Percentiles rank a stretch among this genome's conserved stretches.
These are phyloP conservation scores for Sebastes taczanowskii DNA, from an alignment of 2,797 vertebrate genomes.

Conservation along the genomic window DNA sequence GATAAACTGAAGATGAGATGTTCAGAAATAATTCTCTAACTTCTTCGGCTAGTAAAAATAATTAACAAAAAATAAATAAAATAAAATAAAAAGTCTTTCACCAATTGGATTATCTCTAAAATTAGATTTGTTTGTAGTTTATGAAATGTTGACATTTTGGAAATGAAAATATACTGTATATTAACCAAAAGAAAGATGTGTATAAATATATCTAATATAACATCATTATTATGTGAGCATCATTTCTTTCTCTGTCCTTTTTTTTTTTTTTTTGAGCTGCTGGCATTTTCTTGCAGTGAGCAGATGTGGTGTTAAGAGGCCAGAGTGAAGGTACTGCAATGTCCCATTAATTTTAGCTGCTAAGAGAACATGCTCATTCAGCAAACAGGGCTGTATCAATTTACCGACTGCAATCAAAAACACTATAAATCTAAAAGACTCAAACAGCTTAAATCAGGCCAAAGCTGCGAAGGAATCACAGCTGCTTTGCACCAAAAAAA, in stretches of 20 bases:
- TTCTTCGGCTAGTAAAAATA: background rate
- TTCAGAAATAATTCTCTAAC: background rate
- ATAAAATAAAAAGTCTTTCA: too few species aligned
- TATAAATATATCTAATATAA: background rate
- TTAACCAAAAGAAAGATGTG: background rate
- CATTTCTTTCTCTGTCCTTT: background rate
- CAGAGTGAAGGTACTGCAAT: slow-evolving; percentile 3
- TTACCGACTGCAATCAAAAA: slow-evolving; percentile 14
- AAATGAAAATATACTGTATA: background rate
- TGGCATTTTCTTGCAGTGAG: slow-evolving; percentile 1
- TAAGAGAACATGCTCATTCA: slow-evolving; percentile 6
- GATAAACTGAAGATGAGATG: background rate
- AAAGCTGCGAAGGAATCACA: background rate
- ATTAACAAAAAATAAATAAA: too few species aligned
- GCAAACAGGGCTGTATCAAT: slow-evolving; percentile 8
- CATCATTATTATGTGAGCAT: background rate
- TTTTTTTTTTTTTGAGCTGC: background rate
- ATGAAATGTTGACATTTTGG: background rate
- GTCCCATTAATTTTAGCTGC: slow-evolving; percentile 21
- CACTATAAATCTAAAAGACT: background rate
- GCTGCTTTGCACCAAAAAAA: background rate
- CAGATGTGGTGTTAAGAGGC: slow-evolving; percentile 11
- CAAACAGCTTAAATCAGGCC: slow-evolving; percentile 12
- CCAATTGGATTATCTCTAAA: background rate
- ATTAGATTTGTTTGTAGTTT: background rate